Conservation (phyloP, 2,888 invertebrate species). For the Lepidocyrtoides sp. region DNA sequence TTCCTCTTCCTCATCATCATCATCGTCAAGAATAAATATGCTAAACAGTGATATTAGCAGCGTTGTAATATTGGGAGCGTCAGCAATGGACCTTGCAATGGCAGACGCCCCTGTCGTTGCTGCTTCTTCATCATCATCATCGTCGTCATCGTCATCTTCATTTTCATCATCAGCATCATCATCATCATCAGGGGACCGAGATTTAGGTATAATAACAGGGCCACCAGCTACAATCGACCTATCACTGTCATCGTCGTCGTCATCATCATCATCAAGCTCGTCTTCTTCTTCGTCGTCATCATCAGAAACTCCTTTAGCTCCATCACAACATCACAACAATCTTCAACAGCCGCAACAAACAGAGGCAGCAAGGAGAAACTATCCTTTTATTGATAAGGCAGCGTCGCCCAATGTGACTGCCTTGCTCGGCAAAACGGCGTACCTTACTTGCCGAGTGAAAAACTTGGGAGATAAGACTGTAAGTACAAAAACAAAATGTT, state of each 20-base stretch:
- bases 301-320: constrained; percentile 62
- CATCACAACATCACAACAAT: constrained; percentile 55
- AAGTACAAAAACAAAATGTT: constrained; percentile 71
- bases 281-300: constrained; percentile 26
- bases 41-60: constrained; percentile 44
- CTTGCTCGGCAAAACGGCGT: constrained; percentile 95
- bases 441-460: constrained; percentile 95
- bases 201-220: constrained; percentile 67
- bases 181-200: constrained; percentile 71
- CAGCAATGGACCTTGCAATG: constrained; percentile 40
- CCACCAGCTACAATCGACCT: constrained; percentile 66
- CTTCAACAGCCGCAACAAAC: constrained; percentile 42
- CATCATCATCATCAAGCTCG: constrained; percentile 8
- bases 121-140: constrained; percentile 17
- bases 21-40: constrained; percentile 6
- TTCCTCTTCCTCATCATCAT: background rate
- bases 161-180: constrained; percentile 28
- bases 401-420: constrained; percentile 93
- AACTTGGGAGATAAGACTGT: constrained; percentile 97
- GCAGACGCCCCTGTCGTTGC: constrained; percentile 31
- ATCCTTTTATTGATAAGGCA: constrained; percentile 92
- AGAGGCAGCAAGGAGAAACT: constrained; percentile 71
- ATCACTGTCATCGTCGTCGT: constrained; percentile 3
- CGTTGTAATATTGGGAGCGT: constrained; percentile 32
- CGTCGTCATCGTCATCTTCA: constrained; percentile 33